Base-by-base conservation (phyloP, 2,797 vertebrate species). In the Pipistrellus pygmaeus region DNA sequence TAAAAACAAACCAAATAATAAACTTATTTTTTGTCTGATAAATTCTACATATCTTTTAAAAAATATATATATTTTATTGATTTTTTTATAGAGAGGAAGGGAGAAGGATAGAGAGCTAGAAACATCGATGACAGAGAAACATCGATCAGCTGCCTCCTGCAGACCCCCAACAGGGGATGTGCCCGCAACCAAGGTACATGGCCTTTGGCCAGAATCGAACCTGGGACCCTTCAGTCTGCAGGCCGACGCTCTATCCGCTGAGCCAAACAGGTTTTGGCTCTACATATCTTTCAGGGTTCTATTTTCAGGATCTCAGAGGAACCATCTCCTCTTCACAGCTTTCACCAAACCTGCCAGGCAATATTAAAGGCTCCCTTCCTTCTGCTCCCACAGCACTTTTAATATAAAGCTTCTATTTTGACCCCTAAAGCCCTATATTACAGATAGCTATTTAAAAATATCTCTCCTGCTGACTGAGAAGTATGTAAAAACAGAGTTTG, bases 1-100 rank as follows among this genome's bases (percentile, higher is more conserved):
- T 96, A 83, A 93, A 93, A 91, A 76, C 3, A 77, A 96, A 93
- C 10, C 46, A 81, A 89, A 20, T 15, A 89, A 89, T 51, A 89
- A 83, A 44, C 8, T 18, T 53, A 20, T 73, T 82, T 96, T 85
- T 32, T 57, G 12, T 38, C 27, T 95, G 51, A 88, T 55, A 86
- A 95, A 71, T 80, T 66, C 23, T 48, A 57, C 6, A 6, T 73
- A 51, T 55, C 38, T 91, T 82, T 94, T 62, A 38, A 35, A 38
- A 38, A 4, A 41, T 41, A 44, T 44, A 44, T 44, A 44, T 44
- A 44, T 44, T 44, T 44, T 44, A 44, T 44, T 44, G 44, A 44
- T 44, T 44, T 44, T 44, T 44, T 44, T 41, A 41, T 7, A 41
- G 6, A 41, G 38, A 41, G 38, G 38, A 41, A 41, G 38, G 38